Conservation (phyloP, 2,797 vertebrate species). For the Lemur catta region DNA sequence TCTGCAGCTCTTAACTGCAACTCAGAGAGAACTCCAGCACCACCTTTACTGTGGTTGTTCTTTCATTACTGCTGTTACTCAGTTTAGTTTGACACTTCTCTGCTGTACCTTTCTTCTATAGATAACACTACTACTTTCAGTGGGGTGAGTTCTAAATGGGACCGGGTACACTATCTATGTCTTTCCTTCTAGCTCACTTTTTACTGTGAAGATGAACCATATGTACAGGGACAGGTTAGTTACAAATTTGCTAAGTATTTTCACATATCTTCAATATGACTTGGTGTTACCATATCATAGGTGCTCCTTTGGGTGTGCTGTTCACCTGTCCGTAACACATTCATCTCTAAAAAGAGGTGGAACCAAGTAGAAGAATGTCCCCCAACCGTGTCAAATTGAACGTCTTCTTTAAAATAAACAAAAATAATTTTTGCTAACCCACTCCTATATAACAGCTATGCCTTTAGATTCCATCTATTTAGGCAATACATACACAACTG, state of each 20-base stretch:
- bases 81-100: neutral
- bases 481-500: neutral
- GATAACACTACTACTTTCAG: neutral
- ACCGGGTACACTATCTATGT: neutral
- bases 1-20: neutral
- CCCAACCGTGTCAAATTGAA: neutral
- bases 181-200: neutral
- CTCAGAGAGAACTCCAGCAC: no score
- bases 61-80: neutral
- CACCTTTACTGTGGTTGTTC: neutral
- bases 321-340: neutral
- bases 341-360: neutral
- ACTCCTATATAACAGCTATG: neutral
- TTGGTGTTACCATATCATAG: neutral
- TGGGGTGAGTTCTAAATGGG: neutral
- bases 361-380: neutral
- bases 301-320: neutral
- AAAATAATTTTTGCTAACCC: neutral
- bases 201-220: constrained; percentile 12
- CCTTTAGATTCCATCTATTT: neutral
- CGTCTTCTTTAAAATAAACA: constrained; percentile 16
- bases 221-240: constrained; percentile 4
- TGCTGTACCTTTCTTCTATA: neutral
- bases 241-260: constrained; percentile 21
- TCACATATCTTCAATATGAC: constrained; percentile 3